Evolutionary conservation across 1,140 invertebrate genomes (phyloP).

Genomic region (Drosophila suzukii): DNA sequence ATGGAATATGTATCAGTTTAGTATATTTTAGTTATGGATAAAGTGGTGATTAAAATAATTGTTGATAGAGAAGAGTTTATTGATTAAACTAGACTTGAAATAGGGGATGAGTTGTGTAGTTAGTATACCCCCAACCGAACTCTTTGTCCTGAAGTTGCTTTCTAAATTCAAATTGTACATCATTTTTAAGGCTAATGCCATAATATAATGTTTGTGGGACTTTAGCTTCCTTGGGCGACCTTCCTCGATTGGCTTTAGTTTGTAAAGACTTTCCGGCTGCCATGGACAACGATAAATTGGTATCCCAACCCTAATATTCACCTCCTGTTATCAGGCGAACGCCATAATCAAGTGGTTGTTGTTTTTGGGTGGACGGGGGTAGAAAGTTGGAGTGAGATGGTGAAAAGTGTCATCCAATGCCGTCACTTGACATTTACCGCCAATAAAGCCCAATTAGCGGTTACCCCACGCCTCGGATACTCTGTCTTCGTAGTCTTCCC

Average conservation of each 20-base stretch:
- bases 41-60: not conserved
- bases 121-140: not conserved
- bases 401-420: conserved; percentile 44
- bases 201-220: not conserved
- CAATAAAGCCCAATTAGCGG: conserved; percentile 62
- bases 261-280: conserved; percentile 12
- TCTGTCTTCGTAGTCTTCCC: conserved; percentile 14
- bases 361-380: conserved; percentile 5
- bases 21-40: not conserved
- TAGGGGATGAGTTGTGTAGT: too few relatives aligned
- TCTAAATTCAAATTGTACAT: too few relatives aligned
- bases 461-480: conserved; percentile 28
- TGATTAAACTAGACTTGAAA: not conserved
- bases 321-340: conserved; percentile 28
- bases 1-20: not conserved
- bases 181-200: too few relatives aligned
- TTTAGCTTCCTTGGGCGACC: not conserved
- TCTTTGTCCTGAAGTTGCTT: not conserved
- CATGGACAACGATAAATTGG: conserved; percentile 18
- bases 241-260: not conserved
- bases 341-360: conserved; percentile 52
- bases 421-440: conserved; percentile 56
- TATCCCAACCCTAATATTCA: conserved; percentile 5
- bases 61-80: not conserved
- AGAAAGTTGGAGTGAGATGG: not conserved